A percentile compares a stretch with the other conserved stretches of the same genome.
Evolutionary conservation across 2,797 vertebrate species (phyloP).

Genomic region (Sternotherus odoratus): DNA sequence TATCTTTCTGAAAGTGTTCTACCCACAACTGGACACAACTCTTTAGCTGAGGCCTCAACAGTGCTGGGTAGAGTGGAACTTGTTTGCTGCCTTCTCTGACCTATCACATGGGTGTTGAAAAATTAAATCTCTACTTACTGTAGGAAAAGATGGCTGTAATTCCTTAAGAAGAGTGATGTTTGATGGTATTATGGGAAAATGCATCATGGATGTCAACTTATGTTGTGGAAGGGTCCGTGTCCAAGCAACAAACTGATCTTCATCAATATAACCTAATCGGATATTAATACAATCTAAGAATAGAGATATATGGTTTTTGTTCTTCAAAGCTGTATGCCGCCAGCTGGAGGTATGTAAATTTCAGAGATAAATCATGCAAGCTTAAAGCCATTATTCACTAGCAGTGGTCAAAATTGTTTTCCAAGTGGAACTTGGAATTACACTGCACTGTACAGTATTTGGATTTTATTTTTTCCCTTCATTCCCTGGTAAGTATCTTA

Average conservation of each 20-base stretch:
- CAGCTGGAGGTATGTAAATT: background rate
- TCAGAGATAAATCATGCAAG: background rate
- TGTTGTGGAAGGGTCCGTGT: background rate
- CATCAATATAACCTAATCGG: conserved; percentile 4
- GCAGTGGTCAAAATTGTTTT: background rate
- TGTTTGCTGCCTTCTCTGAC: background rate
- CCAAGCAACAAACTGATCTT: conserved; percentile 28
- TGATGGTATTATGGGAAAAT: background rate
- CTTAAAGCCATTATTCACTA: background rate
- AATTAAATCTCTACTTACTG: rapidly evolving
- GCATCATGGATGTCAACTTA: background rate
- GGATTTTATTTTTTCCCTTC: background rate
- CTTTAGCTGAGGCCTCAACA: no score
- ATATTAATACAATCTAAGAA: background rate
- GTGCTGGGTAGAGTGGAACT: background rate
- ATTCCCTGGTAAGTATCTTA: background rate
- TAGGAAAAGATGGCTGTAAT: background rate
- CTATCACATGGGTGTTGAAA: background rate
- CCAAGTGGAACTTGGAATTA: background rate
- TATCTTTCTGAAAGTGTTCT: no score
- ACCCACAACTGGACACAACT: no score
- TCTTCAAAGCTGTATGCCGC: background rate
- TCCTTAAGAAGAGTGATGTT: background rate
- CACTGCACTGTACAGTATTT: background rate
- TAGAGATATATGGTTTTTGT: background rate